Evolutionary conservation across 2,113 vertebrate species (phyloP).

Genomic region (Paradisaea rubra): DNA sequence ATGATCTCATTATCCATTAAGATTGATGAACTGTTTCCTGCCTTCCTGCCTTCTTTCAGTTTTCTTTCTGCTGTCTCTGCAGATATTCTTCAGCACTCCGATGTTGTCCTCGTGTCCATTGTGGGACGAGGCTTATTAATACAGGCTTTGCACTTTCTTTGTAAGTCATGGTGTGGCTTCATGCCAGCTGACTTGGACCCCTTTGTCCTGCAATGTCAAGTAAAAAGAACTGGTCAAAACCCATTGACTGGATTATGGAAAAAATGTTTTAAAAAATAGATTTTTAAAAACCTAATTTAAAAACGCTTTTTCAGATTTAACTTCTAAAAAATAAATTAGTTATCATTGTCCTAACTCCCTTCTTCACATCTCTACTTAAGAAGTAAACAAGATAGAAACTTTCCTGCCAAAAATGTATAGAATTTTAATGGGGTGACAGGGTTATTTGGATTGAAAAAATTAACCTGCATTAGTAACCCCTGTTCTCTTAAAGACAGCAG

Average conservation of each 20-base stretch:
- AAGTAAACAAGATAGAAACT: not conserved
- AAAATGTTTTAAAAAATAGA: not conserved
- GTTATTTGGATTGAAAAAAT: not conserved
- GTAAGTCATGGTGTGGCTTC: not conserved
- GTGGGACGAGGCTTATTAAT: not conserved
- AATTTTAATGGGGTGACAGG: not conserved
- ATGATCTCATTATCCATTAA: not conserved
- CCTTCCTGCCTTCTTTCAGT: not conserved
- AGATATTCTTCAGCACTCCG: not conserved
- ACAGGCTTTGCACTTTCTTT: not conserved
- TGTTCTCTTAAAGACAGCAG: not conserved
- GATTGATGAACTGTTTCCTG: constrained; percentile 6
- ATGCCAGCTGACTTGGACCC: not conserved
- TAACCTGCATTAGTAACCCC: not conserved
- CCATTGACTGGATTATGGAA: not conserved
- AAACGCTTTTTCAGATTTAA: not conserved
- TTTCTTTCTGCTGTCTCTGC: not conserved
- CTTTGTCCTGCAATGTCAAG: not conserved
- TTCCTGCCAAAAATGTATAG: not conserved
- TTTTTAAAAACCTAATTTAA: not conserved
- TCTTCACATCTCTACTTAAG: not conserved
- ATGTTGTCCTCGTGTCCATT: not conserved
- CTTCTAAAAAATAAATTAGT: not conserved
- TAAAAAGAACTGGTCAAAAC: not conserved
- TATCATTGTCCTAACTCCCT: not conserved